Conservation (phyloP, 2,888 invertebrate genomes). For the Arenicola marina region DNA sequence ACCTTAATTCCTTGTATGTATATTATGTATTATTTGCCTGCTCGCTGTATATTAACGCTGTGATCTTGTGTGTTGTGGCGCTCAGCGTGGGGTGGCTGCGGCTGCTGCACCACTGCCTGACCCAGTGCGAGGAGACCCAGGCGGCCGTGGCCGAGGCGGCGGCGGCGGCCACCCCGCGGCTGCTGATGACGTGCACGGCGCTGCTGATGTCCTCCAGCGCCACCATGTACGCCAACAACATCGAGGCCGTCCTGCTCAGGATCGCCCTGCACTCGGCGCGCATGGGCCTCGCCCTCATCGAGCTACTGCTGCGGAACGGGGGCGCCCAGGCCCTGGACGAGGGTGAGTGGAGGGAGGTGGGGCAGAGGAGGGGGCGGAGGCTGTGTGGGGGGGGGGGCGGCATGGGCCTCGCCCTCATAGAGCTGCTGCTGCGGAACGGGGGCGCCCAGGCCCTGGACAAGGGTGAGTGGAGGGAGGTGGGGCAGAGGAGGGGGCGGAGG, state of each 20-base stretch:
- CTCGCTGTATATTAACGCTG: too few species aligned
- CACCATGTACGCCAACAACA: constrained; percentile 68
- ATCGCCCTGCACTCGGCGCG: constrained; percentile 72
- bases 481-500: too few species aligned
- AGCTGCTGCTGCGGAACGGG: too few species aligned
- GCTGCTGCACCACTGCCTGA: constrained; percentile 78
- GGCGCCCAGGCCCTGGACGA: neutral
- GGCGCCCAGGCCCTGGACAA: too few species aligned
- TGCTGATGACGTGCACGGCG: constrained; percentile 74
- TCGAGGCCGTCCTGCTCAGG: constrained; percentile 74
- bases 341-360: neutral
- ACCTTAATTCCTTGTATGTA: too few species aligned
- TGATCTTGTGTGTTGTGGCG: too few species aligned
- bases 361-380: too few species aligned
- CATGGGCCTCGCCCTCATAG: too few species aligned
- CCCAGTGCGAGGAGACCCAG: constrained; percentile 60
- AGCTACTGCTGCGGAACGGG: constrained; percentile 48
- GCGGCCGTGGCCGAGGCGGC: constrained; percentile 57
- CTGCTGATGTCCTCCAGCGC: constrained; percentile 74
- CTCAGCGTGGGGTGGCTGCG: constrained; percentile 81
- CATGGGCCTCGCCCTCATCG: constrained; percentile 55
- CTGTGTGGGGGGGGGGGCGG: too few species aligned
- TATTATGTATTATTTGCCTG: too few species aligned
- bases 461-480: too few species aligned
- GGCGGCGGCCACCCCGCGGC: constrained; percentile 71